Base-by-base conservation (phyloP, 2,113 vertebrate genomes). In the Chaenocephalus aceratus region DNA sequence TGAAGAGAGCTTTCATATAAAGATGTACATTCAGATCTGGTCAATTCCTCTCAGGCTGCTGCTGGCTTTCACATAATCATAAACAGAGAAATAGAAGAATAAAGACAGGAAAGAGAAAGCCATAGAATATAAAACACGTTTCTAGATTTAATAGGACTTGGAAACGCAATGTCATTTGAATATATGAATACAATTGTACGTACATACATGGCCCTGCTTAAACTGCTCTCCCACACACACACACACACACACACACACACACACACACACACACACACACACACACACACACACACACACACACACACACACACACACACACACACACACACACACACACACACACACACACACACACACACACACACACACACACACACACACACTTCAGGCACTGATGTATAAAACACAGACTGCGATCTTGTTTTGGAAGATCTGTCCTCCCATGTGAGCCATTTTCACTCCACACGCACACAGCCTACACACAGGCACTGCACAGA, bases 321-420 rank as follows among this genome's bases (percentile, higher is more conserved):
- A 53, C 48, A 77, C 18, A 79, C 67, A 76, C 71, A 65, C 46
- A 41, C 46, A 41, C 21, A 53, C 48, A 77, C 18, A 79, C 67
- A 76, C 71, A 65, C 48, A 77, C 18, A 79, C 67, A 76, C 71
- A 65, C 8, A 53, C 48, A 77, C 18, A 79, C 67, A 76, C 71
- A 65, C 8, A 53, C 48, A 77, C 18, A 79, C 67, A 76, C 71
- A 65, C 8, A 53, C 48, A 77, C 18, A 79, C 67, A 76, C 71
- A 65, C 46, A 41, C 46, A 41, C 59, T 23, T 75, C 26, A 41
- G 44, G 68, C 67, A 30, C 82, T 94, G 83, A 94, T 93, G 86
- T 76, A 78, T 78, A 88, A 92, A 93, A 91, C 89, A 93, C 77
- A 89, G 66, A 59, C 36, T 71, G 26, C 60, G 21, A 13, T 75